Percentiles rank a stretch among this genome's conserved stretches.
These are phyloP conservation scores for Acrobasis suavella DNA, from an alignment of 2,888 invertebrate species.

Conservation along the genomic window DNA sequence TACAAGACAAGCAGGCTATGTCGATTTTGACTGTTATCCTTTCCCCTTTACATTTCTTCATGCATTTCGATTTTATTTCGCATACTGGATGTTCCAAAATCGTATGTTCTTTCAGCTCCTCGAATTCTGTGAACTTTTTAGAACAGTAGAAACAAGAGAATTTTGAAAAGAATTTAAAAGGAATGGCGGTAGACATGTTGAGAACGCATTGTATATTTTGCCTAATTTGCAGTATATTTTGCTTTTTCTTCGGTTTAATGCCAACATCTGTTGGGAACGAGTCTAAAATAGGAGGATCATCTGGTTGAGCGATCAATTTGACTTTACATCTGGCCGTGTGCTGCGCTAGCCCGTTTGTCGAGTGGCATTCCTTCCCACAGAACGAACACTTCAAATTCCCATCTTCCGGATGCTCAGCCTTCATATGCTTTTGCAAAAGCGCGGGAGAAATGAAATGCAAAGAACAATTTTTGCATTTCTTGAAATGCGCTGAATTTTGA, in stretches of 20 bases:
- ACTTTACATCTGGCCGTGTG: constrained; percentile 62
- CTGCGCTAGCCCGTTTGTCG: constrained; percentile 54
- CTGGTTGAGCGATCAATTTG: constrained; percentile 39
- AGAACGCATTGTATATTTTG: constrained; percentile 67
- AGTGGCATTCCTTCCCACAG: constrained; percentile 60
- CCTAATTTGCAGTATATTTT: constrained; percentile 59
- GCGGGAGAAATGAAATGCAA: constrained; percentile 50
- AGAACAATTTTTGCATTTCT: constrained; percentile 58
- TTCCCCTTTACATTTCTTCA: constrained; percentile 70
- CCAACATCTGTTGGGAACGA: constrained; percentile 33
- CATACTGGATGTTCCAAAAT: constrained; percentile 59
- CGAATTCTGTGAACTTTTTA: constrained; percentile 62
- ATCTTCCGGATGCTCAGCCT: constrained; percentile 54
- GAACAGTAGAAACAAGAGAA: constrained; percentile 71
- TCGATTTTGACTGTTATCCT: constrained; percentile 66
- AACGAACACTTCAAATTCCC: constrained; percentile 55
- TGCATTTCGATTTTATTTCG: constrained; percentile 61
- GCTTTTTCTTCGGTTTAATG: constrained; percentile 50
- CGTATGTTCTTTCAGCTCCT: constrained; percentile 63
- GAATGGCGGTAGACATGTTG: constrained; percentile 71
- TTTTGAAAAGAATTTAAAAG: constrained; percentile 68
- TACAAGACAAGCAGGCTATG: constrained; percentile 58
- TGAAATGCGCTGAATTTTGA: constrained; percentile 54
- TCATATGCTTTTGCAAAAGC: constrained; percentile 55
- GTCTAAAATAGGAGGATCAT: constrained; percentile 30